Evolutionary conservation across 2,113 vertebrate species (phyloP).

Genomic region (Globicephala melas): DNA sequence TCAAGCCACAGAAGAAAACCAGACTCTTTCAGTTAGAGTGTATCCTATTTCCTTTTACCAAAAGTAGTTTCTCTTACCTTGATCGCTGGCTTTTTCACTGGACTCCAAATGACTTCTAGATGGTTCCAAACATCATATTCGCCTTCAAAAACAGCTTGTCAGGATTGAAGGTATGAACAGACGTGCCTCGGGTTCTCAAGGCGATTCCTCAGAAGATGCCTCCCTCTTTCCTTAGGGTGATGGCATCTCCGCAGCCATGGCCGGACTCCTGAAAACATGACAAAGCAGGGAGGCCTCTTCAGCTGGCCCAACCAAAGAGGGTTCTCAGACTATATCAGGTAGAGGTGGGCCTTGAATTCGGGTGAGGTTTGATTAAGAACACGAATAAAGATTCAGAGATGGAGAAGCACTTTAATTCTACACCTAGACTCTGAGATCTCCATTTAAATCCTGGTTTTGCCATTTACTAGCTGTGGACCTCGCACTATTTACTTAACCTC

Average conservation of each 20-base stretch:
- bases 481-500: not conserved
- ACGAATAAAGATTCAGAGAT: not conserved
- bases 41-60: not conserved
- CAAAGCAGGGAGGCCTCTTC: not conserved
- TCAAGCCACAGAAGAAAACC: constrained; percentile 25
- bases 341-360: not conserved
- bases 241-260: not conserved
- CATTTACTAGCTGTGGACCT: not conserved
- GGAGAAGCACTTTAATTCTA: not conserved
- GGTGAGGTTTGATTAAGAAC: not conserved
- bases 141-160: not conserved
- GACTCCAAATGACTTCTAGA: not conserved
- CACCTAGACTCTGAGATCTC: not conserved
- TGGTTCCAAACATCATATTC: not conserved
- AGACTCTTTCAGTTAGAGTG: not conserved
- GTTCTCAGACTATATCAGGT: not conserved
- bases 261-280: not conserved
- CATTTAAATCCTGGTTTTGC: not conserved
- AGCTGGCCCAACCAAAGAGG: not conserved
- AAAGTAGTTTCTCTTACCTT: not conserved
- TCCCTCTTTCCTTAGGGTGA: rapidly evolving
- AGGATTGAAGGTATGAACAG: not conserved
- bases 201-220: not conserved
- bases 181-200: not conserved
- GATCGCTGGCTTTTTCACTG: not conserved